Conservation (phyloP, 23 tunicate species). For the Diplosoma virens region DNA sequence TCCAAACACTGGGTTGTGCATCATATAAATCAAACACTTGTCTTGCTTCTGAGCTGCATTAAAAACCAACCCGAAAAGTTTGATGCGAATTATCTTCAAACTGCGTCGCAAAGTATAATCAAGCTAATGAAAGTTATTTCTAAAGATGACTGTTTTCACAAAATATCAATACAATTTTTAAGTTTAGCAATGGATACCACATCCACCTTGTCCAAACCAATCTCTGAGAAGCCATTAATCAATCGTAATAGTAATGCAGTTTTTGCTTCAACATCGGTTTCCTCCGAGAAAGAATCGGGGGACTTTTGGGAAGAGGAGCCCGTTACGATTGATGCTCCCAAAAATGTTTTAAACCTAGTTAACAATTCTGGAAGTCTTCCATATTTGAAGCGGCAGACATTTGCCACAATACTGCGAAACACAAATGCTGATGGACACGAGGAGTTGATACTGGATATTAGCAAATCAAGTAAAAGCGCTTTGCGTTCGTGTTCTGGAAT, state of each 20-base stretch:
- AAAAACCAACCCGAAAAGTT: not conserved
- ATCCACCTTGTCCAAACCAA: too few species aligned
- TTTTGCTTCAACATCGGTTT: too few species aligned
- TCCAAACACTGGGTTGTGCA: not conserved
- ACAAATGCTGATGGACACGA: not conserved
- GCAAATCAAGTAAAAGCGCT: slow-evolving; percentile 9
- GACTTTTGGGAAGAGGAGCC: too few species aligned
- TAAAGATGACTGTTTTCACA: slow-evolving; percentile 25
- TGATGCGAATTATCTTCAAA: not conserved
- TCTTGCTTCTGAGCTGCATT: not conserved
- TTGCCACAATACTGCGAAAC: not conserved
- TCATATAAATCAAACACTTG: slow-evolving; percentile 12
- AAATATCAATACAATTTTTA: slow-evolving; percentile 10
- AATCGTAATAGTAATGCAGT: too few species aligned
- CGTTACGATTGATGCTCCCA: too few species aligned
- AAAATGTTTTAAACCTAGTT: too few species aligned
- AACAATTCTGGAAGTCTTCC: too few species aligned
- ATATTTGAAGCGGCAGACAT: not conserved
- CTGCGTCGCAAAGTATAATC: not conserved
- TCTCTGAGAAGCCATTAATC: too few species aligned
- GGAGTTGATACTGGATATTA: slow-evolving; percentile 13
- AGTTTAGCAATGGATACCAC: not conserved
- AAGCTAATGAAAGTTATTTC: slow-evolving; percentile 19
- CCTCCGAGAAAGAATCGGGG: too few species aligned
- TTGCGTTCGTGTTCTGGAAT: slow-evolving; percentile 3